Evolutionary conservation across 2,888 invertebrate species (phyloP).

Genomic region (Lycaena phlaeas): DNA sequence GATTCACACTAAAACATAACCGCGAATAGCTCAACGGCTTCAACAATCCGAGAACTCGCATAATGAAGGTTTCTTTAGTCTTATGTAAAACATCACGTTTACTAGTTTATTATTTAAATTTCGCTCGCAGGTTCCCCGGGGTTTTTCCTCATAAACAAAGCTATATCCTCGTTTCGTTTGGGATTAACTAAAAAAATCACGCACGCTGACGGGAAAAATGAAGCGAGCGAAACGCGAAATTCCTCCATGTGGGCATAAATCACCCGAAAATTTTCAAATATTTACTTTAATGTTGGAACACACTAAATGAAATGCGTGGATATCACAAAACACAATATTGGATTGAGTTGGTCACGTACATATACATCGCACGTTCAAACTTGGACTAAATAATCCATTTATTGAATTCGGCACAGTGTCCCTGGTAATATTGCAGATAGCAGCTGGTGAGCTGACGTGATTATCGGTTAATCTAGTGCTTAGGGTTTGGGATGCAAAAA

Average conservation of each 20-base stretch:
- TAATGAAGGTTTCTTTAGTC: conserved; percentile 28
- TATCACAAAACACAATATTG: not conserved
- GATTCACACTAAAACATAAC: conserved; percentile 25
- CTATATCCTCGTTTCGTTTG: not conserved
- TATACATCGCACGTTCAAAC: too few species aligned
- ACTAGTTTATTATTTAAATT: conserved; percentile 11
- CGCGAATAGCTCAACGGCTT: conserved; percentile 19
- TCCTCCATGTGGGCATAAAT: not conserved
- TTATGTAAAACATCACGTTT: conserved; percentile 10
- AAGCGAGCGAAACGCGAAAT: not conserved
- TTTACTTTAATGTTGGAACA: too few species aligned
- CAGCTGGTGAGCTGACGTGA: too few species aligned
- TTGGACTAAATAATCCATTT: too few species aligned
- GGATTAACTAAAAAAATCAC: conserved; percentile 8
- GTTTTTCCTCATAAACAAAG: conserved; percentile 4
- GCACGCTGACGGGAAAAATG: conserved; percentile 2
- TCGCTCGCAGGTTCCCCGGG: conserved; percentile 1
- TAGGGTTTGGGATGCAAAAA: too few species aligned
- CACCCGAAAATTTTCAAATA: not conserved
- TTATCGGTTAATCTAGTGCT: too few species aligned
- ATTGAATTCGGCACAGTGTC: too few species aligned
- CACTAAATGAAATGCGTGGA: too few species aligned
- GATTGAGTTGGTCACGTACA: too few species aligned
- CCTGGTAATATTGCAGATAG: too few species aligned
- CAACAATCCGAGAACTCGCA: conserved; percentile 28